These are phyloP conservation scores for Dromococcyx pavoninus DNA, from an alignment of 2,797 vertebrate genomes.

Conservation along the genomic window DNA sequence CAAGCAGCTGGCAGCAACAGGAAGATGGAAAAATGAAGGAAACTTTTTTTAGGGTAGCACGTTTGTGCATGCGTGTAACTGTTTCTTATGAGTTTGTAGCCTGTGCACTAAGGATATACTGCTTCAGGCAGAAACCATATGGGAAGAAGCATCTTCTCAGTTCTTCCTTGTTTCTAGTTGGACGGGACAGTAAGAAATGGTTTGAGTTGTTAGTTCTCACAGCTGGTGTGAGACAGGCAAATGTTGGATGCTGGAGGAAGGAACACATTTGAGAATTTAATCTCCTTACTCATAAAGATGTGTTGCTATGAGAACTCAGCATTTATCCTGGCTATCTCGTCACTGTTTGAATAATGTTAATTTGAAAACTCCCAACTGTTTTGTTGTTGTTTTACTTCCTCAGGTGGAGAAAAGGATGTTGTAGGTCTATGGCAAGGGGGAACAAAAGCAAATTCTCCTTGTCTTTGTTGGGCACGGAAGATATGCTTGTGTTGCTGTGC, in stretches of 20 bases:
- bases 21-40: conserved; percentile 18
- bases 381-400: conserved; percentile 45
- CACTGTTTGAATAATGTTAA: conserved; percentile 21
- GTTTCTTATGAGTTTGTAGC: neutral
- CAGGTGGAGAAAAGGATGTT: neutral
- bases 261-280: neutral
- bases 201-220: conserved; percentile 21
- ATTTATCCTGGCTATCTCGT: conserved; percentile 30
- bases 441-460: conserved; percentile 3
- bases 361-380: conserved; percentile 5
- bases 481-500: neutral
- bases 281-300: conserved; percentile 47
- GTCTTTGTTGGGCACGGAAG: neutral
- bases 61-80: neutral
- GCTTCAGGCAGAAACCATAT: neutral
- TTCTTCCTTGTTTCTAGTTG: neutral
- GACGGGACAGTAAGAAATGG: neutral
- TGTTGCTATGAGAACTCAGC: conserved; percentile 60
- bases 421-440: neutral
- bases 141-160: neutral
- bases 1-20: neutral
- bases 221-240: neutral
- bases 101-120: accelerated
- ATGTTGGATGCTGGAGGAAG: conserved; percentile 4
- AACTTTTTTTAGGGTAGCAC: neutral